Base-by-base conservation (phyloP, 2,113 vertebrate species). In the Conger conger region DNA sequence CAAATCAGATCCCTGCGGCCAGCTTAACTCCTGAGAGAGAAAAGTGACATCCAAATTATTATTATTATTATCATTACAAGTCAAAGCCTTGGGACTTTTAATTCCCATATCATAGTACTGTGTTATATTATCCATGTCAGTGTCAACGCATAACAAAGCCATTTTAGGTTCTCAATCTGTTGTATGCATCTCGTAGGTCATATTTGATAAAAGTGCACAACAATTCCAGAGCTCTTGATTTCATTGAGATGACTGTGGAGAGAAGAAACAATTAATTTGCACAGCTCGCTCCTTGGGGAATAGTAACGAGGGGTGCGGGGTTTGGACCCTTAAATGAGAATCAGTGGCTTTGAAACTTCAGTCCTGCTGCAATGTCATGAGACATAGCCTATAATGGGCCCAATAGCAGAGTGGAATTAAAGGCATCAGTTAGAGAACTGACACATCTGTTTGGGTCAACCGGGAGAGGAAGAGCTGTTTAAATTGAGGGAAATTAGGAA, bases 1-100 rank as follows among this genome's bases (percentile, higher is more conserved):
- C 95, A 38, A 99, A 99, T 93, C 98, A 99, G 94, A 99, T 98
- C 91, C 96, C 97, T 1, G 98, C 98, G 83, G 98, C 98, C 0
- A 98, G 97, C 84, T 98, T 99, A 0, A 98, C 98, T 93, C 98
- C 98, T 99, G 93, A 80, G 93, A 91, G 35, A 89, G 91, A 76
- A 18, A n/a, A n/a, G n/a, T n/a, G n/a, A n/a, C n/a, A n/a, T n/a
- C n/a, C n/a, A n/a, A n/a, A n/a, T n/a, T n/a, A n/a, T n/a, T n/a
- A n/a, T n/a, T n/a, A n/a, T n/a, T n/a, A n/a, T n/a, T n/a, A n/a
- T n/a, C n/a, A n/a, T n/a, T n/a, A n/a, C n/a, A n/a, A n/a, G 23
- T 20, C 18, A 27, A 23, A 60, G 17, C 18, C 27, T 60, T 27
- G 1, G 20, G 27, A 60, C 17, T 23, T 23, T 60, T 27, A 60